phyloP scores from a whole-genome alignment of 2,113 vertebrate genomes.

The Xenotilapia leptura region DNA sequence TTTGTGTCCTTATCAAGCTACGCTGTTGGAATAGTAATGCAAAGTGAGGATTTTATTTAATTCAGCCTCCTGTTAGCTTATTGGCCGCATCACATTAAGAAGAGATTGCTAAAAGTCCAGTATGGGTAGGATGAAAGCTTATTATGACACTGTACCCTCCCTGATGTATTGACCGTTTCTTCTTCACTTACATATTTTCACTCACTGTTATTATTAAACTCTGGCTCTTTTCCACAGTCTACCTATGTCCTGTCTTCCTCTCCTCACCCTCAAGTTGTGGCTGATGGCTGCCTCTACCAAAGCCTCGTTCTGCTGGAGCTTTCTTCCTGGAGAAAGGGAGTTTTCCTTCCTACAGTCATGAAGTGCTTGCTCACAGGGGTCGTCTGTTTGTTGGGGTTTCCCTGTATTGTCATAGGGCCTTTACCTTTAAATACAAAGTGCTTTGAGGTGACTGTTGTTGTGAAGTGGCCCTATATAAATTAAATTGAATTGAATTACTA shows the following conservation, averaged over 20 bases:
- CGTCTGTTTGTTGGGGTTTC: not conserved
- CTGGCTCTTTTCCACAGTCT: not conserved
- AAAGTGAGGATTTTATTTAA: not conserved
- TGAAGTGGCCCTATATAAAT: not conserved
- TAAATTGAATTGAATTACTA: not conserved
- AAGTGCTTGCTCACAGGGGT: not conserved
- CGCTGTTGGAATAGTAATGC: not conserved
- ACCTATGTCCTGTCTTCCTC: not conserved
- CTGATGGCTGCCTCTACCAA: not conserved
- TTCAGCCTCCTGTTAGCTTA: not conserved
- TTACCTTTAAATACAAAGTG: not conserved
- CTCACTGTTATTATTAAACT: not conserved
- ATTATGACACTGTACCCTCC: not conserved
- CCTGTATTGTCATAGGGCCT: not conserved
- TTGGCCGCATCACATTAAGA: not conserved
- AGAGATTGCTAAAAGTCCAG: not conserved
- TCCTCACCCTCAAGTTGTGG: not conserved
- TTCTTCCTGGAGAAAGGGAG: not conserved
- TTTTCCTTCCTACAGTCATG: not conserved
- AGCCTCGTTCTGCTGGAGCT: not conserved
- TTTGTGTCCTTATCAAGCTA: not conserved
- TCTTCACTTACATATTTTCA: not conserved
- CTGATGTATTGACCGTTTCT: not conserved
- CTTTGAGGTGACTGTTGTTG: not conserved
- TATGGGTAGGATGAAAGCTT: not conserved